A percentile compares a stretch with the other conserved stretches of the same genome.
Conservation (phyloP, 1,140 invertebrate species). For the Drosophila repletoides region DNA sequence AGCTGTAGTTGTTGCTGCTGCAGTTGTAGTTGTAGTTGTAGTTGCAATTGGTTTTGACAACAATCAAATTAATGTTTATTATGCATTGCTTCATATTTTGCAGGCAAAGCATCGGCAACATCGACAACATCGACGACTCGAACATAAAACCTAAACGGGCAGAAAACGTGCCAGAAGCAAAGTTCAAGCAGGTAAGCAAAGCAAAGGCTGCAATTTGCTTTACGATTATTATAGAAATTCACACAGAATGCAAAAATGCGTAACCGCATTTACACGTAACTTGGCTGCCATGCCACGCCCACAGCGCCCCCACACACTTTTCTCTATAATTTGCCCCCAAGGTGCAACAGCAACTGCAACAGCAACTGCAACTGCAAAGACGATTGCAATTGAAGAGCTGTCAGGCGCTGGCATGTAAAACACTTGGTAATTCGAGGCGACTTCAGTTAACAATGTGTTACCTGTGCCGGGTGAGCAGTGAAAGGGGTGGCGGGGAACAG, state of each 20-base stretch:
- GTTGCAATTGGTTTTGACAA: conserved; percentile 32
- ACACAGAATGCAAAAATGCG: conserved; percentile 71
- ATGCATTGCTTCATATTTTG: conserved; percentile 44
- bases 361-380: conserved; percentile 28
- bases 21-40: background rate
- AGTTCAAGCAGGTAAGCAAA: conserved; percentile 59
- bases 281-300: conserved; percentile 15
- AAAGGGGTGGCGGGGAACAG: conserved; percentile 3
- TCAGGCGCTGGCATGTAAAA: conserved; percentile 45
- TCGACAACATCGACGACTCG: too few relatives aligned
- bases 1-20: background rate
- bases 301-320: background rate
- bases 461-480: conserved; percentile 24
- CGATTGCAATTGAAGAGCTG: conserved; percentile 53
- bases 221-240: conserved; percentile 45
- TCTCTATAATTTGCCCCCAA: conserved; percentile 11
- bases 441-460: conserved; percentile 56
- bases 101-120: conserved; percentile 43
- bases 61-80: conserved; percentile 33
- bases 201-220: conserved; percentile 1
- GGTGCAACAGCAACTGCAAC: conserved; percentile 15
- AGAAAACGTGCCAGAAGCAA: conserved; percentile 51
- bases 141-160: conserved; percentile 11
- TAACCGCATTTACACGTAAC: conserved; percentile 56
- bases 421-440: conserved; percentile 67